A percentile compares a stretch with the other conserved stretches of the same genome.
Evolutionary conservation across 1,140 invertebrate genomes (phyloP).

Genomic region (Plectus sambesii): DNA sequence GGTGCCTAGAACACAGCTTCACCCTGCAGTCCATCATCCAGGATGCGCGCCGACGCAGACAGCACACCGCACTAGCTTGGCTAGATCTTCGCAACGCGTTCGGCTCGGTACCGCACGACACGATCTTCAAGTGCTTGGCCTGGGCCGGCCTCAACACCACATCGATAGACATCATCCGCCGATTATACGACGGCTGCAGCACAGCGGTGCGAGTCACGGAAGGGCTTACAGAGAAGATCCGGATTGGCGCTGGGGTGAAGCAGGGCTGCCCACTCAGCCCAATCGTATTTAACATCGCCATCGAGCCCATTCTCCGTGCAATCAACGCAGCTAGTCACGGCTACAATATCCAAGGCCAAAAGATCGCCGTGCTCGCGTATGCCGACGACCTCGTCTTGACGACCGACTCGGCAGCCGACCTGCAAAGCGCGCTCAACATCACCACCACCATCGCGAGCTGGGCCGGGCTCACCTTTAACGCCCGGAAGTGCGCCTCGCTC

Average conservation of each 20-base stretch:
- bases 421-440: background rate
- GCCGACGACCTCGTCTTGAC: background rate
- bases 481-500: no score
- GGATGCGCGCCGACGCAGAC: conserved; percentile 25
- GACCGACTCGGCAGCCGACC: background rate
- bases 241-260: conserved; percentile 37
- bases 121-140: conserved; percentile 21
- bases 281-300: conserved; percentile 46
- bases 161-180: background rate
- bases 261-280: conserved; percentile 47
- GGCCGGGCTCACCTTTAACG: no score
- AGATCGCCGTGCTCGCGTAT: background rate
- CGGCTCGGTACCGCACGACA: conserved; percentile 37
- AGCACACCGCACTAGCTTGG: conserved; percentile 17
- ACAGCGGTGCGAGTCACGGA: background rate
- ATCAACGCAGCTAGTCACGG: background rate
- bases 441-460: no score
- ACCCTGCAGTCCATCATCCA: conserved; percentile 32
- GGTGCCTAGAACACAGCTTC: conserved; percentile 46
- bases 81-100: conserved; percentile 42
- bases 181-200: background rate
- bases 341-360: background rate
- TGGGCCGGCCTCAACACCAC: conserved; percentile 9
- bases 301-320: conserved; percentile 37
- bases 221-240: conserved; percentile 34